phyloP scores from a whole-genome alignment of 2,113 vertebrate genomes.

The Stictonetta naevosa region DNA sequence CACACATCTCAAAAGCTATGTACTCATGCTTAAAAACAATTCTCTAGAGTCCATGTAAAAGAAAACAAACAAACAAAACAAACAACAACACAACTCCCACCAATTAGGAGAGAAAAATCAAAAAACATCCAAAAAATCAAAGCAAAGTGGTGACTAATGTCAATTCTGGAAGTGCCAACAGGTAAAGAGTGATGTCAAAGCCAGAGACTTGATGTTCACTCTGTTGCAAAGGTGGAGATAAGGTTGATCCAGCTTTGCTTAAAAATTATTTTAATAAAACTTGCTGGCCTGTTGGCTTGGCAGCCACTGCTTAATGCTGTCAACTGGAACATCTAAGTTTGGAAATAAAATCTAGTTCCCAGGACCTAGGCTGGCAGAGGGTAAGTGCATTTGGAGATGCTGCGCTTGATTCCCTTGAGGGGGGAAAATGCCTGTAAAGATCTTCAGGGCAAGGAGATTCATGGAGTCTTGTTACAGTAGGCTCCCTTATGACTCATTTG shows the following conservation, averaged over 20 bases:
- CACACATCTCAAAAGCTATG: not conserved
- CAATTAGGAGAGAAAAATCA: not conserved
- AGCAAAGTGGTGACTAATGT: not conserved
- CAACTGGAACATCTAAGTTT: slow-evolving; percentile 67
- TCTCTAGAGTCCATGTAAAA: not conserved
- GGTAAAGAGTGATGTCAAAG: not conserved
- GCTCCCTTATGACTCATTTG: slow-evolving; percentile 17
- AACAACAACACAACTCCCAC: not conserved
- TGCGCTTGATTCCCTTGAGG: slow-evolving; percentile 15
- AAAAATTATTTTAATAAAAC: slow-evolving; percentile 38
- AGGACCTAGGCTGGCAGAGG: slow-evolving; percentile 72
- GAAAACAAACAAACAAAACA: not conserved
- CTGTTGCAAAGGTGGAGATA: not conserved
- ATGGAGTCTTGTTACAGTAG: not conserved
- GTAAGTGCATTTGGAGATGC: slow-evolving; percentile 56
- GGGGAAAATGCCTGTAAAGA: slow-evolving; percentile 35
- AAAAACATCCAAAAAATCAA: not conserved
- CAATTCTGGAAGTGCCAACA: not conserved
- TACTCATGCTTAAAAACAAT: not conserved
- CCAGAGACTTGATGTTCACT: not conserved
- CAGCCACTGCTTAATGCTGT: slow-evolving; percentile 51
- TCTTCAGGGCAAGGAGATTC: slow-evolving; percentile 29
- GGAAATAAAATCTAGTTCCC: slow-evolving; percentile 70
- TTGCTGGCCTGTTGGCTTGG: slow-evolving; percentile 52
- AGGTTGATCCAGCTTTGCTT: not conserved